Evolutionary conservation across 2,797 vertebrate species (phyloP).

Genomic region (Syngnathus acus): DNA sequence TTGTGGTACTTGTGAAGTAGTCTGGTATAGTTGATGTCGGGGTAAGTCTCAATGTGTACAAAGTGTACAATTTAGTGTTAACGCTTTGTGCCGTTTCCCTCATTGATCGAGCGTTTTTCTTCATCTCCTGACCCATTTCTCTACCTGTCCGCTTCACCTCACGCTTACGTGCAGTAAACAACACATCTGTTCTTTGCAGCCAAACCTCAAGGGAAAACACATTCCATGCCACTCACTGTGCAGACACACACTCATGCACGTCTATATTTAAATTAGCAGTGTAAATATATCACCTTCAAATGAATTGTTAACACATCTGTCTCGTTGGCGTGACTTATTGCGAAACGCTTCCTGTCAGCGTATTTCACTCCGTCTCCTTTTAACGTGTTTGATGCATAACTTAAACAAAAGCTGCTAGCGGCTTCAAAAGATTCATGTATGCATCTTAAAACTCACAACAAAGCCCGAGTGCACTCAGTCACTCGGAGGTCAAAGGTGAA

Average conservation of each 20-base stretch:
- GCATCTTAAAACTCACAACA: neutral
- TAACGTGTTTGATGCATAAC: conserved; percentile 36
- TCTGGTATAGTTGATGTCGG: no score
- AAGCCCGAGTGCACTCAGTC: neutral
- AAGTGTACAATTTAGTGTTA: neutral
- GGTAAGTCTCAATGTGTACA: neutral
- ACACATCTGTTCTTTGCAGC: conserved; percentile 20
- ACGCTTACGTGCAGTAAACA: conserved; percentile 24
- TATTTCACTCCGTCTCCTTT: neutral
- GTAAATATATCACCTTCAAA: conserved; percentile 44
- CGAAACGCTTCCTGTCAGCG: conserved; percentile 7
- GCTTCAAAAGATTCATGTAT: neutral
- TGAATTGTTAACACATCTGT: neutral
- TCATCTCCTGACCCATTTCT: conserved; percentile 22
- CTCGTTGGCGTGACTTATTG: neutral
- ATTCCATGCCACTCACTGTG: conserved; percentile 23
- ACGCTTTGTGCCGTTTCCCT: conserved; percentile 1
- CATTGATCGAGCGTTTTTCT: conserved; percentile 13
- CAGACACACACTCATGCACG: conserved; percentile 16
- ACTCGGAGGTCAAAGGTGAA: conserved; percentile 4
- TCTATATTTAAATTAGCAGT: conserved; percentile 51
- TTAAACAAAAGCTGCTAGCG: conserved; percentile 3
- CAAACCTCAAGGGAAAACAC: conserved; percentile 20
- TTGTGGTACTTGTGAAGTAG: no score
- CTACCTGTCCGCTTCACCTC: conserved; percentile 43